These are phyloP conservation scores for Craseonycteris thonglongyai DNA, from an alignment of 2,113 vertebrate genomes.

Conservation along the genomic window DNA sequence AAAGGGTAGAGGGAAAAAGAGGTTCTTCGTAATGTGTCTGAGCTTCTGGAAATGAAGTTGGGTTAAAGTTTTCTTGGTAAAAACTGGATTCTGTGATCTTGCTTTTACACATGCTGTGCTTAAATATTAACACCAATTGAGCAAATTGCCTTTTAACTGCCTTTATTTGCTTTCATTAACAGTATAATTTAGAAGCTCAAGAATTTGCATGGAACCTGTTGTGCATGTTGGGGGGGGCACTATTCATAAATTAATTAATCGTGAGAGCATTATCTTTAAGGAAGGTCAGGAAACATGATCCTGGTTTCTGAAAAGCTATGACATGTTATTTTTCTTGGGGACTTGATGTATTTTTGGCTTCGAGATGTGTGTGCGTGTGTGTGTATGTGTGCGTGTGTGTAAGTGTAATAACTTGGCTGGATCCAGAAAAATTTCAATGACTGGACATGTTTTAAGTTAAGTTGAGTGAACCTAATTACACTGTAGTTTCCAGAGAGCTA, in stretches of 20 bases:
- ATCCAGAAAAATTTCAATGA: slow-evolving; percentile 67
- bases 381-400: background rate
- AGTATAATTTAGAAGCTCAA: slow-evolving; percentile 87
- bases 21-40: slow-evolving; percentile 5
- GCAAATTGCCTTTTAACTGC: slow-evolving; percentile 90
- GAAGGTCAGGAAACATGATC: slow-evolving; percentile 4
- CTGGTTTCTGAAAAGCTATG: slow-evolving; percentile 14
- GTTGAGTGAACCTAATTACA: slow-evolving; percentile 59
- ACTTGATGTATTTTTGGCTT: slow-evolving; percentile 72
- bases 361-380: background rate
- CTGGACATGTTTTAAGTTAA: slow-evolving; percentile 66
- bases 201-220: slow-evolving; percentile 86
- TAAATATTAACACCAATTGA: slow-evolving; percentile 90
- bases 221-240: slow-evolving; percentile 65
- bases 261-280: slow-evolving; percentile 63
- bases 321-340: slow-evolving; percentile 36
- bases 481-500: slow-evolving; percentile 55
- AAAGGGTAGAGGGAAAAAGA: background rate
- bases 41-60: slow-evolving; percentile 68
- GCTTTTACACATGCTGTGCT: slow-evolving; percentile 85
- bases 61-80: slow-evolving; percentile 55
- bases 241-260: slow-evolving; percentile 71
- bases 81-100: slow-evolving; percentile 72
- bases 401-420: slow-evolving; percentile 56
- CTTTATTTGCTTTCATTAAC: slow-evolving; percentile 89